Percentiles rank a stretch among this genome's conserved stretches.
Conservation (phyloP, 2,113 vertebrate genomes). For the Prunella himalayana region DNA sequence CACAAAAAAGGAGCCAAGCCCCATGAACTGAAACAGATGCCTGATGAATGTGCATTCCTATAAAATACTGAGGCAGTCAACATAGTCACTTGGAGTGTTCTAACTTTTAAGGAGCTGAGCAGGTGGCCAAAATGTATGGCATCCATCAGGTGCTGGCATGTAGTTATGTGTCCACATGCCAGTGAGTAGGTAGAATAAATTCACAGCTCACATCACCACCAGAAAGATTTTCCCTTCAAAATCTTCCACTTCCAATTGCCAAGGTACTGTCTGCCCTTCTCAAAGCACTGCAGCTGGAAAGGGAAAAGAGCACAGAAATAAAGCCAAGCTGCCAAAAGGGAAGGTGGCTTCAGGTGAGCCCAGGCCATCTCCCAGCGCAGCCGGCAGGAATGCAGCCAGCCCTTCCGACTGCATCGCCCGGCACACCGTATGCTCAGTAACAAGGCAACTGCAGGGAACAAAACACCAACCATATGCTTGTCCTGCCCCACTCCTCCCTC, state of each 20-base stretch:
- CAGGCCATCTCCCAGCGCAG: not conserved
- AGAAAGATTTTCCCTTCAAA: not conserved
- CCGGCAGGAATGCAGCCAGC: fast-evolving
- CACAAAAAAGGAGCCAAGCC: not conserved
- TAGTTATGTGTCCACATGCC: not conserved
- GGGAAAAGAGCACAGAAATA: not conserved
- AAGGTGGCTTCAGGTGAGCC: not conserved
- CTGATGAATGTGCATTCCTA: not conserved
- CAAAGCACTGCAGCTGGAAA: not conserved
- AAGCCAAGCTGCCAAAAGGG: not conserved
- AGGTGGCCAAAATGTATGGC: not conserved
- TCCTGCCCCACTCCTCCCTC: not conserved
- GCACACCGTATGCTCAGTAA: not conserved
- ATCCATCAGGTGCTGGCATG: not conserved
- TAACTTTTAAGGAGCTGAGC: not conserved
- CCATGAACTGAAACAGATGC: not conserved
- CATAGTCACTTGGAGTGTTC: not conserved
- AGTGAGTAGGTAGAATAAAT: not conserved
- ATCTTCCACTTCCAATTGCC: not conserved
- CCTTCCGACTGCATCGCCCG: fast-evolving
- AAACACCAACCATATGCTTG: not conserved
- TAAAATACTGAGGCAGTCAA: not conserved
- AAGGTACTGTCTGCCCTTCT: not conserved
- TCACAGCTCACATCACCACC: not conserved
- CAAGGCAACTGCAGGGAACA: not conserved